Base-by-base conservation (phyloP, 2,113 vertebrate genomes). In the Jaculus jaculus region DNA sequence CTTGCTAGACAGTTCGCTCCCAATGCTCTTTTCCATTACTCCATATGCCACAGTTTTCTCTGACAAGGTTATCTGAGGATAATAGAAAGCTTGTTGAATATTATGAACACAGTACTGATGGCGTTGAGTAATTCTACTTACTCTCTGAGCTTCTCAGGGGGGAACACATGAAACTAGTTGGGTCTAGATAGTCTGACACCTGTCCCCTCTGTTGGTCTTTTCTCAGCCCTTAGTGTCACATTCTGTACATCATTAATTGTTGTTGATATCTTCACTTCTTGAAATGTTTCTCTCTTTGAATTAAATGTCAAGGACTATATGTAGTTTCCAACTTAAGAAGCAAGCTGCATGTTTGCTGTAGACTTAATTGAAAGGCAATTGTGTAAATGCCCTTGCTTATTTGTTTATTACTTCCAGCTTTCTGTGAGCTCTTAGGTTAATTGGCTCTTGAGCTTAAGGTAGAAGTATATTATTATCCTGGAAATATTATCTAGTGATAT, bases 291-390 rank as follows among this genome's bases (percentile, higher is more conserved):
- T 81, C 34, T 69, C 28, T 87, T 69, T 77, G 65, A 69, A 47
- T 60, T 93, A 87, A 81, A 26, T 42, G 61, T 61, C 78, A n/a
- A 24, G 21, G 47, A 58, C 73, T 89, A 39, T 72, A 34, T 85
- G 73, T 87, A 30, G 12, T 51, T 94, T 93, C 74, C 39, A 90
- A 90, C 83, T 32, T 51, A 83, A 84, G 73, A 73, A 69, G 34
- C 71, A 68, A 73, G 11, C 30, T 87, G 51, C 12, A n/a, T 10
- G 61, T 63, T 87, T 88, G 34, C 39, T 73, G 11, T 10, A 2
- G 39, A 72, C 37, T 75, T 37, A 60, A 0, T 84, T 32, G 84
- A 54, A 10, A 54, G 58, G 5, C 18, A 21, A 28, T 47, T 7
- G 34, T 42, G 3, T 23, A 65, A 47, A 65, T 42, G 30, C 6